A percentile compares a stretch with the other conserved stretches of the same genome.
phyloP scores from a whole-genome alignment of 2,113 vertebrate genomes.

The Ovis canadensis region DNA sequence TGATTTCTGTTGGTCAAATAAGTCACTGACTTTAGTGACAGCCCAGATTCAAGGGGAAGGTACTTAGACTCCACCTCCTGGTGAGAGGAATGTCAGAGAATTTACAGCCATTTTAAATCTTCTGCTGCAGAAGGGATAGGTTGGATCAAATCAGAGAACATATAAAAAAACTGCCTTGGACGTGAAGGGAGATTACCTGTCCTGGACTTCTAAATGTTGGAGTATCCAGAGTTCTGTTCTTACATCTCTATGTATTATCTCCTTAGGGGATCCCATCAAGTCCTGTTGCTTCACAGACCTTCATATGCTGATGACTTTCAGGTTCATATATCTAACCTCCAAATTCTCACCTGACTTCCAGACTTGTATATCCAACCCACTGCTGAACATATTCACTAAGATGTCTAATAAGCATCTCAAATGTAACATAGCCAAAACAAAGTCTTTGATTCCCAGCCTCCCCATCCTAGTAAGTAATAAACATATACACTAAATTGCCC shows the following conservation, averaged over 20 bases:
- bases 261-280: neutral
- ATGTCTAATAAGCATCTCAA: neutral
- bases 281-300: neutral
- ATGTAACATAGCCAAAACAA: slow-evolving; percentile 19
- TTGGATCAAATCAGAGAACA: neutral
- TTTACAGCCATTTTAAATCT: neutral
- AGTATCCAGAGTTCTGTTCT: neutral
- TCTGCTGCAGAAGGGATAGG: neutral
- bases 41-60: neutral
- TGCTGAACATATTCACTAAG: neutral
- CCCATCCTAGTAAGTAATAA: neutral
- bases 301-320: neutral
- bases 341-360: neutral
- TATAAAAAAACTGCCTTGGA: neutral
- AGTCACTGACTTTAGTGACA: neutral
- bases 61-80: neutral
- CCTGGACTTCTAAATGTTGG: neutral
- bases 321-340: neutral
- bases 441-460: neutral
- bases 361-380: neutral
- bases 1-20: neutral
- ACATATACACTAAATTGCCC: neutral
- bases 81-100: neutral
- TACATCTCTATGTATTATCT: neutral
- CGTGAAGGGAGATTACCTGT: neutral